Percentiles rank a stretch among this genome's conserved stretches.
Conservation (phyloP, 2,797 vertebrate species). For the Corythornis leucogaster region DNA sequence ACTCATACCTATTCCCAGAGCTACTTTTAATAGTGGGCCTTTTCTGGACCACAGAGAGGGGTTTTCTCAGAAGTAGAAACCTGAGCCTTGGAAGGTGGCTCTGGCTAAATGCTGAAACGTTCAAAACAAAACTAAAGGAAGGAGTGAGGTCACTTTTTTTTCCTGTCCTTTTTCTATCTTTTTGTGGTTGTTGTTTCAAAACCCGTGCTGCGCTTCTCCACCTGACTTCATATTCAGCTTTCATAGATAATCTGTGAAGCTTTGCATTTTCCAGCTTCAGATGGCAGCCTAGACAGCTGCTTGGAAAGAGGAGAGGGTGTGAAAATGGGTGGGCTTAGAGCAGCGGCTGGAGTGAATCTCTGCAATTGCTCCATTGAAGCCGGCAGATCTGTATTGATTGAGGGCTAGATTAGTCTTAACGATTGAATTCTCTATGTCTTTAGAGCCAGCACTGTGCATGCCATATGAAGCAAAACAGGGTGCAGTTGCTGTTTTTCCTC, state of each 20-base stretch:
- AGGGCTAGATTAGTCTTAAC: constrained; percentile 15
- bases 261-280: background rate
- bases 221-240: background rate
- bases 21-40: background rate
- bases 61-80: background rate
- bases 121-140: background rate
- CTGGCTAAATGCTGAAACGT: background rate
- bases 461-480: background rate
- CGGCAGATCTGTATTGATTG: constrained; percentile 4
- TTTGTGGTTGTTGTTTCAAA: background rate
- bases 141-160: rapidly evolving
- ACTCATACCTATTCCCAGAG: background rate
- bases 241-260: background rate
- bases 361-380: constrained; percentile 18
- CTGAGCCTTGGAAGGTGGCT: background rate
- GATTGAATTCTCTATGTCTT: background rate
- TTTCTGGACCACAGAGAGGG: background rate
- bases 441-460: background rate
- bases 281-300: background rate
- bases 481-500: background rate
- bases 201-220: background rate
- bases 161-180: too few relatives aligned
- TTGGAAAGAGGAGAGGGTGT: constrained; percentile 12
- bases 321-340: constrained; percentile 28
- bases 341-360: background rate